phyloP scores from a whole-genome alignment of 1,140 invertebrate genomes.

The Streblospio benedicti region DNA sequence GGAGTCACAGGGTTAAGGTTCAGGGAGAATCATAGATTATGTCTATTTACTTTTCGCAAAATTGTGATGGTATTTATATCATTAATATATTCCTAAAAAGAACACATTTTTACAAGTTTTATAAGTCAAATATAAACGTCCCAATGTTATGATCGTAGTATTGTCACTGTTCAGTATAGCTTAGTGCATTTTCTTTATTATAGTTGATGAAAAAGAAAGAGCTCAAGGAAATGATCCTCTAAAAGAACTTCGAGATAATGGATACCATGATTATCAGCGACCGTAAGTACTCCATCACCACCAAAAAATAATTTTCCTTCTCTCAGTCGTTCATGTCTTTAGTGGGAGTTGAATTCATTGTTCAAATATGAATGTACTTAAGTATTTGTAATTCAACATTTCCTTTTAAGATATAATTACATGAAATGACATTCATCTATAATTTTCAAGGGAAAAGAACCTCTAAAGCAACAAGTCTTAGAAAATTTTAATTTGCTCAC shows the following conservation, averaged over 20 bases:
- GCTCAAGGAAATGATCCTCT: conserved; percentile 20
- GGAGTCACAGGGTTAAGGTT: not conserved
- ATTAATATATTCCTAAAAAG: not conserved
- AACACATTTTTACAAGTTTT: no score
- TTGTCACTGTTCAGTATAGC: no score
- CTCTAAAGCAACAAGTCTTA: no score
- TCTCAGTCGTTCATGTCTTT: not conserved
- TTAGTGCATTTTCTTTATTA: not conserved
- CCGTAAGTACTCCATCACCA: conserved; percentile 14
- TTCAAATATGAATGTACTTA: no score
- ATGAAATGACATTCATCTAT: no score
- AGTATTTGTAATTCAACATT: no score
- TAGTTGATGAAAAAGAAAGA: conserved; percentile 22
- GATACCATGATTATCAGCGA: conserved; percentile 19
- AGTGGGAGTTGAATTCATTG: no score
- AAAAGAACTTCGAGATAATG: conserved; percentile 15
- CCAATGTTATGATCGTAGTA: no score
- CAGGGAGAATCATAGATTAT: not conserved
- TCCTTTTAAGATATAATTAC: no score
- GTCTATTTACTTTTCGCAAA: not conserved
- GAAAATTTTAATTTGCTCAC: no score
- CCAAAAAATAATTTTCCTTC: not conserved
- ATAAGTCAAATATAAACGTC: no score
- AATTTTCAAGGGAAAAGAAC: no score
- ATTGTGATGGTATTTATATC: not conserved